Base-by-base conservation (phyloP, 2,888 invertebrate genomes). In the Lochmaea crataegi region DNA sequence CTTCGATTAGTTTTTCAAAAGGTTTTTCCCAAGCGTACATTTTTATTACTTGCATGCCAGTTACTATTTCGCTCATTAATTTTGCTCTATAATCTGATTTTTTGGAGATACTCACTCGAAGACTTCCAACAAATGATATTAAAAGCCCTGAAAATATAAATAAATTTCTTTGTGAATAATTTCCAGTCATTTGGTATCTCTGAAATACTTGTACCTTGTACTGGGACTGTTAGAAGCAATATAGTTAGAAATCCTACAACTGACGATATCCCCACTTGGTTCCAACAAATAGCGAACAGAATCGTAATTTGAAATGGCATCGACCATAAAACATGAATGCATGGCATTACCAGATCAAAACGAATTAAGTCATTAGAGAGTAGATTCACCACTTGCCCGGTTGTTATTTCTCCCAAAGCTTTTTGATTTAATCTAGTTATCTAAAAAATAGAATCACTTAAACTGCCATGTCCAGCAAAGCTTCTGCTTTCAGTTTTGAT, bases 21-120 rank as follows among this genome's bases (percentile, higher is more conserved):
- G 96, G 94, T 88, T 97, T 97, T 32, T 75, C 75, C 75, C 75
- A 75, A 10, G 70, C 61, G 41, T 75, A 75, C 75, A 75, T 75
- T 61, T 75, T 75, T 79, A 97, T 94, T 0, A 97, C 95, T 87
- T 95, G 91, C 83, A 96, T 94, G 1, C 96, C 96, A 81, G 91
- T 91, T 60, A 97, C 91, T 32, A 95, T 92, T 87, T 96, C 97
- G 83, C 94, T 95, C 95, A 97, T 96, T 0, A 96, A 85, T 22
- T 94, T 89, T 1, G 97, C 93, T 6, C 97, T 87, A 77, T 94
- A 89, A 86, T 97, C 97, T 0, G 96, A 96, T 68, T 92, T 89
- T 48, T 91, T 86, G 0, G 96, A 94, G 0, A 94, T 94, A 82
- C 92, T 91, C 77, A 94, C 83, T 53, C 95, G 90, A 45, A 93